Evolutionary conservation across 2,888 invertebrate genomes (phyloP).

Genomic region (Odontocerum albicorne): DNA sequence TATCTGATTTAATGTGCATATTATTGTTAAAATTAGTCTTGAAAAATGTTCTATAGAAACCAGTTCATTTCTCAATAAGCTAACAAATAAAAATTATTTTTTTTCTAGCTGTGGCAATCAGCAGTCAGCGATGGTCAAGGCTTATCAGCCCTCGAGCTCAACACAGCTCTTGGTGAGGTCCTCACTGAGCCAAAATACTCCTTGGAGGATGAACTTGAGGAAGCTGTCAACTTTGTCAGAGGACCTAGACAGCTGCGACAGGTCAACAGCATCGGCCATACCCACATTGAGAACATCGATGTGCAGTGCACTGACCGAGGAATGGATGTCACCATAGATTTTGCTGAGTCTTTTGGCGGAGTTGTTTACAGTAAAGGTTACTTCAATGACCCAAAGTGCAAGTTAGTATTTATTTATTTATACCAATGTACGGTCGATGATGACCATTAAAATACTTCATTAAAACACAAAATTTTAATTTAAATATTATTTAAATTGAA

Average conservation of each 20-base stretch:
- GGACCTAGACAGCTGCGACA: conserved; percentile 43
- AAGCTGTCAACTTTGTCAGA: conserved; percentile 52
- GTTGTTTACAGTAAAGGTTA: conserved; percentile 72
- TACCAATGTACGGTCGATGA: background rate
- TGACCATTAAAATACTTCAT: no score
- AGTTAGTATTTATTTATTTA: conserved; percentile 49
- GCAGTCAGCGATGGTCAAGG: conserved; percentile 51
- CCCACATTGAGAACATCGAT: conserved; percentile 61
- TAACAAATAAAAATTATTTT: conserved; percentile 1
- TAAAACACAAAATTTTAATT: no score
- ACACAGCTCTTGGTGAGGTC: conserved; percentile 47
- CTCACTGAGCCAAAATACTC: conserved; percentile 48
- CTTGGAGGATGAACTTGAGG: conserved; percentile 47
- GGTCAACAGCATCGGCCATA: conserved; percentile 39
- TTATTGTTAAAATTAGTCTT: no score
- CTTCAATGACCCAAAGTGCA: conserved; percentile 66
- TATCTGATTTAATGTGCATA: no score
- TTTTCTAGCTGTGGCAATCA: conserved; percentile 54
- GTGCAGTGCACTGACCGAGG: conserved; percentile 62
- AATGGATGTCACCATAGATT: conserved; percentile 65
- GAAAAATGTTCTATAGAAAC: no score
- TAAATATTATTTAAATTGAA: background rate
- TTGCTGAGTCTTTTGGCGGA: conserved; percentile 65
- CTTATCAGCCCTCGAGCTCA: conserved; percentile 53
- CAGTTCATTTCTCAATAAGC: no score